Base-by-base conservation (phyloP, 2,888 invertebrate species). In the Crioceris asparagi region DNA sequence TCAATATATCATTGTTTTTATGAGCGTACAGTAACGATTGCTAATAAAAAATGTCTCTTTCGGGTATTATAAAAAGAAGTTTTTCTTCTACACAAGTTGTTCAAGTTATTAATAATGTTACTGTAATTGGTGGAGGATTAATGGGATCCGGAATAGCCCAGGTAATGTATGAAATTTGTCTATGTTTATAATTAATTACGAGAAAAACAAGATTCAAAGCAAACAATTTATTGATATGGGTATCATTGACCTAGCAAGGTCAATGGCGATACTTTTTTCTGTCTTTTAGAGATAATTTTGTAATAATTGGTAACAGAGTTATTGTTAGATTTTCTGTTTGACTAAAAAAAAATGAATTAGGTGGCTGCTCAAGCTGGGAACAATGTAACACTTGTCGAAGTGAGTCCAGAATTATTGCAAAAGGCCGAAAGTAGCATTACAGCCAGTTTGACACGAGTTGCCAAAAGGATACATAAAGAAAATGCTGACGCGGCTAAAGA, bases 81-180 rank as follows among this genome's bases (percentile, higher is more conserved):
- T 55, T 68, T 32, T 61, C 66, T 2, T 63, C 64, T 8, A 43
- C 53, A 11, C 40, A 57, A 4, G 49, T 57, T 15, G 46, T 33
- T 41, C 54, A 60, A 39, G 59, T 59, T 11, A 79, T 87, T 29
- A 83, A 85, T 62, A 79, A 83, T 67, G 79, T 90, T 26, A 82
- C 85, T 4, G 73, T 90, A 14, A 79, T 90, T 45, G 90, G 90
- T 6, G 83, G 85, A 32, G 90, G 90, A 4, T 67, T 87, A 14
- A 90, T 91, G 90, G 90, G 90, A 4, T 79, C 85, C 33, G 90
- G 91, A 41, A 90, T 91, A 54, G 88, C 88, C 33, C 90, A 91
- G 77, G 87, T 86, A 68, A 60, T 54, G 15, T 19, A n/a, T 35
- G 6, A 8, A 32, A 16, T 17, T 11, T n/a, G n/a, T n/a, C n/a